Evolutionary conservation across 2,797 vertebrate species (phyloP).

Genomic region (Propithecus perrieri): DNA sequence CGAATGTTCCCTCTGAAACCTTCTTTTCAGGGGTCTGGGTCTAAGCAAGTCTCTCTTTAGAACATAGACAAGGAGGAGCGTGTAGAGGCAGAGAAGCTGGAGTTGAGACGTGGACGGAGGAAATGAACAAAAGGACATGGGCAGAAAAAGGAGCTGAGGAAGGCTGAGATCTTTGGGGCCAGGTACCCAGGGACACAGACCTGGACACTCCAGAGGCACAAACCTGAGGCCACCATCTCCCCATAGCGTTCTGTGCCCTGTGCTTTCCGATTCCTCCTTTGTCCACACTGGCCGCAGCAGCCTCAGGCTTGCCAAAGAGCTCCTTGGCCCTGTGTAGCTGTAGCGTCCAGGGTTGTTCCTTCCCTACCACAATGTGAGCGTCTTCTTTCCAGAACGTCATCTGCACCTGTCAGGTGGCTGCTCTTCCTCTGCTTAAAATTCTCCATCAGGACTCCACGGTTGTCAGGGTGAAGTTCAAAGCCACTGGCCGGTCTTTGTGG

Average conservation of each 20-base stretch:
- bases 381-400: rapidly evolving
- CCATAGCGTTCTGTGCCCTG: rapidly evolving
- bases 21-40: background rate
- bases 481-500: background rate
- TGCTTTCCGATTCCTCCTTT: rapidly evolving
- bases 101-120: background rate
- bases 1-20: background rate
- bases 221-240: rapidly evolving
- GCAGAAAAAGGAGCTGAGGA: background rate
- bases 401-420: background rate
- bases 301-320: background rate
- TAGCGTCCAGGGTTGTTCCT: background rate
- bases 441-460: background rate
- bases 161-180: rapidly evolving
- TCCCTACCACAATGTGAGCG: rapidly evolving
- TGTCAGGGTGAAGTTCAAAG: background rate
- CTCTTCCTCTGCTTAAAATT: background rate
- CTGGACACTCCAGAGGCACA: background rate
- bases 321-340: background rate
- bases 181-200: rapidly evolving
- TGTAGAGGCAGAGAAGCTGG: background rate
- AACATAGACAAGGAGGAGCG: background rate
- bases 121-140: background rate
- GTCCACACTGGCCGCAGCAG: rapidly evolving
- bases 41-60: background rate